Evolutionary conservation across 1,140 invertebrate genomes (phyloP).

Genomic region (Drosophila ironensis): DNA sequence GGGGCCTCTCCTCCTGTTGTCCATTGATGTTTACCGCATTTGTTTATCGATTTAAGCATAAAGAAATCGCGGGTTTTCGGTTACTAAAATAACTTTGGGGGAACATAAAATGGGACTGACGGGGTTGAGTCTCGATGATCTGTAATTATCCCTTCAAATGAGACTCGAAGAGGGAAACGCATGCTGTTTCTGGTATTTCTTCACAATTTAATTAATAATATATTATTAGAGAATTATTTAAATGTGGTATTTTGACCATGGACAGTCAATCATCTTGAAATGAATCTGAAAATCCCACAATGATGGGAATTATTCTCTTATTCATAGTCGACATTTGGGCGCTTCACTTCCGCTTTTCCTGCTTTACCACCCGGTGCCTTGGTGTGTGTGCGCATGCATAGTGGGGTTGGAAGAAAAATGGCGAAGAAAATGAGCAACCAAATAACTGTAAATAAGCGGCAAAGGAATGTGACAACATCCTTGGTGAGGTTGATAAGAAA

Average conservation of each 20-base stretch:
- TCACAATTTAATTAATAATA: neutral
- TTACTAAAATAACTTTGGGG: constrained; percentile 62
- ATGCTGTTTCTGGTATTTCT: neutral
- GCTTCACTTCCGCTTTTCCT: constrained; percentile 21
- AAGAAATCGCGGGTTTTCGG: constrained; percentile 44
- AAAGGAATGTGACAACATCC: constrained; percentile 54
- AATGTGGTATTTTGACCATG: neutral
- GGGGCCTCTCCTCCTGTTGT: constrained; percentile 13
- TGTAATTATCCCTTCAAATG: constrained; percentile 73
- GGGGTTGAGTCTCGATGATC: constrained; percentile 2
- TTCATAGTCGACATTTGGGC: constrained; percentile 30
- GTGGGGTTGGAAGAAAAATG: constrained; percentile 23
- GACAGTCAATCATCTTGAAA: constrained; percentile 15
- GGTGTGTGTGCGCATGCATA: neutral
- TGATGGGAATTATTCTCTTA: constrained; percentile 52
- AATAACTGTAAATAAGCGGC: constrained; percentile 75
- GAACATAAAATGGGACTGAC: neutral
- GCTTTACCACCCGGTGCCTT: constrained; percentile 4
- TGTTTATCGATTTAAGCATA: constrained; percentile 65
- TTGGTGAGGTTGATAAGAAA: constrained; percentile 40
- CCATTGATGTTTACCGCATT: constrained; percentile 75
- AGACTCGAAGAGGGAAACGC: constrained; percentile 49
- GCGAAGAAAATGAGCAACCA: constrained; percentile 40
- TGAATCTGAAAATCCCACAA: constrained; percentile 21
- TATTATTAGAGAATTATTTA: neutral